Evolutionary conservation across 2,797 vertebrate species (phyloP).

Genomic region (Molossus alvarezi): DNA sequence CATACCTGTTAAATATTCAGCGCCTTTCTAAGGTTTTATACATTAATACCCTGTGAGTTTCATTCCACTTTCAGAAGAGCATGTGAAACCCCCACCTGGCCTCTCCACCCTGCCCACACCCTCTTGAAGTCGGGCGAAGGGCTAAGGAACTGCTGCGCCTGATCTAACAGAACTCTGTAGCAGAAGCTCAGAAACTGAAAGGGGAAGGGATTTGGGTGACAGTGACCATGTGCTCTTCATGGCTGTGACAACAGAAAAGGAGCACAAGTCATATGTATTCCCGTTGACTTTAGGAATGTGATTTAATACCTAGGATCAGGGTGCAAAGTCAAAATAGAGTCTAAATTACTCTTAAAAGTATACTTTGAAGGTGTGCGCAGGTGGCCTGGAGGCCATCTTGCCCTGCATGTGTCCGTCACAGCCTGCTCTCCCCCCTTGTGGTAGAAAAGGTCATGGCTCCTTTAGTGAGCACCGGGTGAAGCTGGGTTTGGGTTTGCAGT

Average conservation of each 20-base stretch:
- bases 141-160: not conserved
- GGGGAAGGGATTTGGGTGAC: not conserved
- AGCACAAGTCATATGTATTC: not conserved
- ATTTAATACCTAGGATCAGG: not conserved
- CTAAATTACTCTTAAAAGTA: not conserved
- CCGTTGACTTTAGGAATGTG: not conserved
- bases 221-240: not conserved
- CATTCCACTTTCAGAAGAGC: conserved; percentile 4
- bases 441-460: not conserved
- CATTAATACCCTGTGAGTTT: not conserved
- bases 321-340: not conserved
- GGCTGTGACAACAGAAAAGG: not conserved
- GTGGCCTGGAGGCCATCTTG: not conserved
- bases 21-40: not conserved
- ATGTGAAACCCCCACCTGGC: not conserved
- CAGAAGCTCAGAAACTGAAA: not conserved
- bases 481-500: not conserved
- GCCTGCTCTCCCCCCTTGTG: not conserved
- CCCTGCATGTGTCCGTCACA: accelerated
- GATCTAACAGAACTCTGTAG: not conserved
- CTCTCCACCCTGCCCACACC: not conserved
- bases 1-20: not conserved
- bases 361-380: not conserved
- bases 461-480: not conserved
- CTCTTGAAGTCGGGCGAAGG: not conserved